Percentiles rank a stretch among this genome's conserved stretches.
phyloP scores from a whole-genome alignment of 2,113 vertebrate species.

The Eira barbara region DNA sequence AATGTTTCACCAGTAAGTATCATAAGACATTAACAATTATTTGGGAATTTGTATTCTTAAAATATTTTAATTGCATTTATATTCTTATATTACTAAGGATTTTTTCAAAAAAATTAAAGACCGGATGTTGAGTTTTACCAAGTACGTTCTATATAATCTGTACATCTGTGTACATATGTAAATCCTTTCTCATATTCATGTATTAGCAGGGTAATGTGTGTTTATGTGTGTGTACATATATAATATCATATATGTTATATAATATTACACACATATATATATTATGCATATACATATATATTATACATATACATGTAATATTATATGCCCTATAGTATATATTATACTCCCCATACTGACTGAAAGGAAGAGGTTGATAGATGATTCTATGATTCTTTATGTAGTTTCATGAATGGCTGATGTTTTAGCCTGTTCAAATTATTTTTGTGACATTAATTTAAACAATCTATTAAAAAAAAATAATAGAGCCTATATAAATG shows the following conservation, averaged over 20 bases:
- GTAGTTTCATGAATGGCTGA: not conserved
- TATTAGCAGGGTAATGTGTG: not conserved
- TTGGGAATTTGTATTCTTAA: not conserved
- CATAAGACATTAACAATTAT: not conserved
- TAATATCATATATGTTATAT: no score
- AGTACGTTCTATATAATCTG: not conserved
- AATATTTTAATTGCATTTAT: not conserved
- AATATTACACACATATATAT: no score
- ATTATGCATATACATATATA: no score
- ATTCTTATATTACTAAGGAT: not conserved
- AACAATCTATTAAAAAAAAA: not conserved
- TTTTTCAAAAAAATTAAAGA: not conserved
- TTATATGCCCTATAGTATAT: no score
- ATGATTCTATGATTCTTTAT: not conserved
- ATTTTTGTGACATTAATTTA: not conserved
- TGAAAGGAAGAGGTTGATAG: not conserved
- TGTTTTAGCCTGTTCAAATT: not conserved
- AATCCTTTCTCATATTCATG: not conserved
- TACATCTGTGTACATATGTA: not conserved
- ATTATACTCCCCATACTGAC: not conserved
- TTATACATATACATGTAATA: no score
- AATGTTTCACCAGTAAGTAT: not conserved
- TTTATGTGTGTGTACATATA: not conserved
- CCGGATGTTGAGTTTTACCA: not conserved
- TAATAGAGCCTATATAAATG: not conserved